phyloP scores from a whole-genome alignment of 2,888 invertebrate species.

The Hesperia comma region DNA sequence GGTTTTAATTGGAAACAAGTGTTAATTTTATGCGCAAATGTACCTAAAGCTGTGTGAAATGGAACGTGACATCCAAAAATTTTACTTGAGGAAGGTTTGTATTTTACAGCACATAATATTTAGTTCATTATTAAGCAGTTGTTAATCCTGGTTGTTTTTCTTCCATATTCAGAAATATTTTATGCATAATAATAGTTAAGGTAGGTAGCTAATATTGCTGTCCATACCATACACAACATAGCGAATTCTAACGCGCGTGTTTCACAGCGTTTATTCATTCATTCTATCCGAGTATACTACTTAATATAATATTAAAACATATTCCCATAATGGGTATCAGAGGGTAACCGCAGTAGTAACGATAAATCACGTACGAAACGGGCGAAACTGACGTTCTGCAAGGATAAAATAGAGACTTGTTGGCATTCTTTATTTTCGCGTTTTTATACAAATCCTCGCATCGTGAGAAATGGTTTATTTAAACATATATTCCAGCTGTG shows the following conservation, averaged over 20 bases:
- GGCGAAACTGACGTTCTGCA: constrained; percentile 58
- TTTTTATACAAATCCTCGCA: constrained; percentile 70
- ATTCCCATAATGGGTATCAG: constrained; percentile 19
- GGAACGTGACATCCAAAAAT: too few species aligned
- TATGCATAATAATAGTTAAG: too few species aligned
- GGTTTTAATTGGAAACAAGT: neutral
- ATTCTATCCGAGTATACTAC: neutral
- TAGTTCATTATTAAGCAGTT: too few species aligned
- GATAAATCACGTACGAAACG: constrained; percentile 54
- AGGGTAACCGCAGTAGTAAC: constrained; percentile 37
- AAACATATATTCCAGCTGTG: constrained; percentile 63
- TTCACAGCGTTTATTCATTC: neutral
- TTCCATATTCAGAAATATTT: too few species aligned
- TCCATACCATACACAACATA: too few species aligned
- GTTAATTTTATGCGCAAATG: neutral
- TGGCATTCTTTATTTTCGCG: constrained; percentile 66
- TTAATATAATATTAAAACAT: constrained; percentile 12
- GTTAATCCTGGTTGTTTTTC: too few species aligned
- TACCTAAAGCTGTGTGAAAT: neutral
- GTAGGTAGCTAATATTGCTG: too few species aligned
- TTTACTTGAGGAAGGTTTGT: too few species aligned
- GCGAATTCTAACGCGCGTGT: too few species aligned
- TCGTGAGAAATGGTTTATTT: constrained; percentile 75
- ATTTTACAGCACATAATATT: too few species aligned
- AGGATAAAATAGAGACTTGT: constrained; percentile 62